Evolutionary conservation across 2,113 vertebrate genomes (phyloP), one percentile per base, ranked within the genome.

Genomic region (Lontra canadensis): DNA sequence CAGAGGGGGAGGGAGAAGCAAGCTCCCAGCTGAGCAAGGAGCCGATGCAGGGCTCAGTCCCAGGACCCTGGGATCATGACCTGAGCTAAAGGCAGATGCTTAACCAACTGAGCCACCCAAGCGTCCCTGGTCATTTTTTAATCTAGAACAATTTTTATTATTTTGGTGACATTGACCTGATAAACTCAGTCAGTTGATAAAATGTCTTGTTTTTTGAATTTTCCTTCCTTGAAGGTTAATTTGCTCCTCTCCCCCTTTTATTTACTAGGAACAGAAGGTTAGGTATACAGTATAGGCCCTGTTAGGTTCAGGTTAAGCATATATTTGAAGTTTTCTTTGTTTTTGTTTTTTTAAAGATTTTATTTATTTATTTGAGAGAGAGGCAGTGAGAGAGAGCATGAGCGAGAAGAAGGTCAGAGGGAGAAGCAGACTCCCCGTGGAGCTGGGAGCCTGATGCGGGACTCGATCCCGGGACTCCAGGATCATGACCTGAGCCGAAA

Each of bases 141-240:
- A 59, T 88, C 34, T 87, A 69, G 34, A 96, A 67, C 10, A 67
- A 3, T 83, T 80, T 69, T 55, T 73, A 83, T 69, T 92, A 63
- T 83, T 94, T 85, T 92, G 67, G 36, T 89, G 69, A 42, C 21
- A n/a, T 9, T 74, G 69, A 88, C 49, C 7, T 88, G 42, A 80
- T 73, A 82, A 91, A 91, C n/a, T 82, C 4, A 9, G 39, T n/a
- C 29, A 78, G 3, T 93, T 96, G 65, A 34, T 91, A 88, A 92
- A 85, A 79, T 92, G 3, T 74, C 61, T 88, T 79, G 26, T 92
- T 94, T 92, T 94, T 83, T 79, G 21, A 47, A 25, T 94, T 65
- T 84, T 84, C 31, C 25, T 81, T 94, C 18, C 18, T 73, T 84
- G 36, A 31, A 36, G 11, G 12, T 84, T 86, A 86, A 81, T 57